Percentiles rank a stretch among this genome's conserved stretches.
phyloP scores from a whole-genome alignment of 1,140 invertebrate genomes.

The Caenorhabditis briggsae region DNA sequence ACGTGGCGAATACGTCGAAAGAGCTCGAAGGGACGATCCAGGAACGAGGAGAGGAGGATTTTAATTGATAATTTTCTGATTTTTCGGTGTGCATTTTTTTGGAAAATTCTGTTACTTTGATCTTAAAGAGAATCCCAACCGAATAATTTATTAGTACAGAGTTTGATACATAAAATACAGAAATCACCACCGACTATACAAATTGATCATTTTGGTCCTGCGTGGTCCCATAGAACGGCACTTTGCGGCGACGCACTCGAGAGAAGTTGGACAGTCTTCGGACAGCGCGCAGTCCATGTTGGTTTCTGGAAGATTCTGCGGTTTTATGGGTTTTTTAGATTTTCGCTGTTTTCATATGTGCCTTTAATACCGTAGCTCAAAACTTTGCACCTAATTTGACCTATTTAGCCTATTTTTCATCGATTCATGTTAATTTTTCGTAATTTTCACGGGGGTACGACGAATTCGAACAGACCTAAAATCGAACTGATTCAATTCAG shows the following conservation, averaged over 20 bases:
- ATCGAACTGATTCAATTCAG: too few species aligned
- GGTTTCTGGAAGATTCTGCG: neutral
- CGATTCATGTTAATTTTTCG: too few species aligned
- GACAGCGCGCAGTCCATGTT: constrained; percentile 8
- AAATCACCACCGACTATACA: constrained; percentile 43
- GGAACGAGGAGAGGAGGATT: neutral
- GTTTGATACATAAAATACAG: too few species aligned
- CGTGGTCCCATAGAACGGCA: constrained; percentile 24
- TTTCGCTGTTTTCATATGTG: neutral
- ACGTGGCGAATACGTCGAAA: constrained; percentile 67
- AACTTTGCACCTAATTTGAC: too few species aligned
- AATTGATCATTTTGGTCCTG: constrained; percentile 35
- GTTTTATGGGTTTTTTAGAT: neutral
- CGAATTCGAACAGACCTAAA: too few species aligned
- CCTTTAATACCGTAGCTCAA: too few species aligned
- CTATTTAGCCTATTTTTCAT: too few species aligned
- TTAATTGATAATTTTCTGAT: neutral
- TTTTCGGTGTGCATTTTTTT: neutral
- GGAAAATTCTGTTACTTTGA: neutral
- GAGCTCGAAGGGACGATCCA: constrained; percentile 52
- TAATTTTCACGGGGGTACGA: too few species aligned
- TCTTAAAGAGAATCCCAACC: too few species aligned
- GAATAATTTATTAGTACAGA: too few species aligned
- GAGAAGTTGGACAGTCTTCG: neutral
- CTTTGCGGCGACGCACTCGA: neutral